Percentiles rank a stretch among this genome's conserved stretches.
These are phyloP conservation scores for Microcebus griseorufus DNA, from an alignment of 2,113 vertebrate species.

Conservation along the genomic window DNA sequence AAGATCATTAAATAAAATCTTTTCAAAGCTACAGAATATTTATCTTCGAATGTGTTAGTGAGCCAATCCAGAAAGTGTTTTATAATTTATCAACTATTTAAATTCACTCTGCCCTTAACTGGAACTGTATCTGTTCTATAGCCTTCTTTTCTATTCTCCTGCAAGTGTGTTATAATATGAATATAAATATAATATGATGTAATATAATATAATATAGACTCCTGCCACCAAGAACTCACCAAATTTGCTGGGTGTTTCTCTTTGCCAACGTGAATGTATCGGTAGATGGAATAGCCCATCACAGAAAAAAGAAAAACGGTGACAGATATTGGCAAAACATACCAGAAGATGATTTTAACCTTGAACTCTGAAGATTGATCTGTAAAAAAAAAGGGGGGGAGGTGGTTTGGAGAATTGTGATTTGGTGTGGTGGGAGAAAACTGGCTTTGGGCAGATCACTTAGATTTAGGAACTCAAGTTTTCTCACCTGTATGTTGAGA, in stretches of 20 bases:
- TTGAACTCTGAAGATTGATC: constrained; percentile 78
- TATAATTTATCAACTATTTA: constrained; percentile 29
- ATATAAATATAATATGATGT: too few species aligned
- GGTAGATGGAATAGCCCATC: constrained; percentile 81
- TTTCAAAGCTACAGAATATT: not conserved
- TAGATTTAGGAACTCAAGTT: not conserved
- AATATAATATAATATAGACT: not conserved
- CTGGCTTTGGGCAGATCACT: not conserved
- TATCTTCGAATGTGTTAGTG: constrained; percentile 32
- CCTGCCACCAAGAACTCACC: constrained; percentile 80
- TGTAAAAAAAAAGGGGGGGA: constrained; percentile 55
- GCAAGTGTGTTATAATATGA: not conserved
- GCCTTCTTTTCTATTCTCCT: not conserved
- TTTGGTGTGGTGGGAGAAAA: not conserved
- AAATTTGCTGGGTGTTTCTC: constrained; percentile 86
- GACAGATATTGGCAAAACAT: constrained; percentile 82
- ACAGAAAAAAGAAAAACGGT: constrained; percentile 79
- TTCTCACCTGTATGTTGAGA: not conserved
- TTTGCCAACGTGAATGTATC: constrained; percentile 83
- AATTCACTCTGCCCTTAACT: not conserved
- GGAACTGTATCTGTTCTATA: not conserved
- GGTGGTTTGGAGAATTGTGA: not conserved
- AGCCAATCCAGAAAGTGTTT: not conserved
- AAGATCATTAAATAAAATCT: not conserved
- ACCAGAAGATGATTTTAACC: constrained; percentile 82